Conservation (phyloP, 2,113 vertebrate genomes). For the Microcebus griseorufus region DNA sequence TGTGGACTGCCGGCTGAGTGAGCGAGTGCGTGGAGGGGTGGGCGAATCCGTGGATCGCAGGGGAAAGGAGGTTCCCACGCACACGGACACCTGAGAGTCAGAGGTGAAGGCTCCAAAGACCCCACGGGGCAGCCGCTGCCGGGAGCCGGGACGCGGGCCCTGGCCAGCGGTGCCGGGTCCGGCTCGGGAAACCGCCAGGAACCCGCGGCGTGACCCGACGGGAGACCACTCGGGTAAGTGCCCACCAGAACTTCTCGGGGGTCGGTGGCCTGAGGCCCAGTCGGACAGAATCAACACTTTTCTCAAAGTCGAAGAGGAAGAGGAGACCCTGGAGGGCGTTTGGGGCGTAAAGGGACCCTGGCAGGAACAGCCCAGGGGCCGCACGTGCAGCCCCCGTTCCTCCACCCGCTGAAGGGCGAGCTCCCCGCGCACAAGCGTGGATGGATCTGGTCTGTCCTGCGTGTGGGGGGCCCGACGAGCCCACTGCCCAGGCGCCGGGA, state of each 20-base stretch:
- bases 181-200: fast-evolving
- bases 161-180: not conserved
- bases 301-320: not conserved
- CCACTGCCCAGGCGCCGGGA: not conserved
- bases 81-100: not conserved
- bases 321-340: fast-evolving
- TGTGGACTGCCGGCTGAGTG: not conserved
- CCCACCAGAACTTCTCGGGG: fast-evolving
- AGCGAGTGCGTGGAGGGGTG: not conserved
- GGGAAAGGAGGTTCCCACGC: not conserved
- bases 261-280: not conserved
- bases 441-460: not conserved
- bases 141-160: not conserved
- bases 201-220: fast-evolving
- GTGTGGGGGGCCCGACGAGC: too few relatives aligned
- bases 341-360: not conserved
- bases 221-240: fast-evolving
- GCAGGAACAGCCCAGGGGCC: not conserved
- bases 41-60: fast-evolving
- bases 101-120: not conserved
- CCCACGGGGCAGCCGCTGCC: fast-evolving
- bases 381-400: fast-evolving
- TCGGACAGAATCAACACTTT: not conserved
- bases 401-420: fast-evolving
- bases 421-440: fast-evolving